phyloP scores from a whole-genome alignment of 2,888 invertebrate species.

The Heliconius aoede region DNA sequence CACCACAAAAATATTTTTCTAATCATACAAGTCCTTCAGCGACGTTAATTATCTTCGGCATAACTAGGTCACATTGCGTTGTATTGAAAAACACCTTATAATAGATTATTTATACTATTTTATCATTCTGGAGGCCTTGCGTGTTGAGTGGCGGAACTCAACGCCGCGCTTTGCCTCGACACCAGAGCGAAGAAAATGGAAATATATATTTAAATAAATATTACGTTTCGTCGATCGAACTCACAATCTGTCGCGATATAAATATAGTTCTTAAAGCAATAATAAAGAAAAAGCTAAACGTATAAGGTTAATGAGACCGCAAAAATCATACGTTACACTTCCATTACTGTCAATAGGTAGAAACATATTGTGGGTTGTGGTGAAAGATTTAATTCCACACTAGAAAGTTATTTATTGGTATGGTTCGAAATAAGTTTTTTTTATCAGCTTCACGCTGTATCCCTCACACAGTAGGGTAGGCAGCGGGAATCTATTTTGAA shows the following conservation, averaged over 20 bases:
- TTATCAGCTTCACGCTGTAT: too few species aligned
- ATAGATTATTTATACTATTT: too few species aligned
- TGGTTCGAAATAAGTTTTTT: too few species aligned
- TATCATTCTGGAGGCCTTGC: too few species aligned
- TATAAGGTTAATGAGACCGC: neutral
- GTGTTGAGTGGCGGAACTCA: too few species aligned
- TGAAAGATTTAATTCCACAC: slow-evolving; percentile 13
- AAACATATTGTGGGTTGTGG: slow-evolving; percentile 4
- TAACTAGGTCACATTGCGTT: neutral
- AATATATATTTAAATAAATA: too few species aligned
- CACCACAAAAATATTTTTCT: neutral
- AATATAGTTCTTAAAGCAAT: neutral
- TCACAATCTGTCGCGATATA: too few species aligned
- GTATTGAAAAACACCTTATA: neutral
- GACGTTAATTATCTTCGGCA: neutral
- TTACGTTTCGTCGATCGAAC: too few species aligned
- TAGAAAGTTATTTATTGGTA: slow-evolving; percentile 17
- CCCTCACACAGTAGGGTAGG: too few species aligned
- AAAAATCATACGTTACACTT: neutral
- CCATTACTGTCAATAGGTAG: neutral
- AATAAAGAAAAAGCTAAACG: neutral
- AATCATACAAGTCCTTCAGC: slow-evolving; percentile 4
- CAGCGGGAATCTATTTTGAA: too few species aligned
- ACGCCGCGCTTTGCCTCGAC: too few species aligned
- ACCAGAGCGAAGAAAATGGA: too few species aligned